phyloP scores from a whole-genome alignment of 2,797 vertebrate species.

The Pristis pectinata region DNA sequence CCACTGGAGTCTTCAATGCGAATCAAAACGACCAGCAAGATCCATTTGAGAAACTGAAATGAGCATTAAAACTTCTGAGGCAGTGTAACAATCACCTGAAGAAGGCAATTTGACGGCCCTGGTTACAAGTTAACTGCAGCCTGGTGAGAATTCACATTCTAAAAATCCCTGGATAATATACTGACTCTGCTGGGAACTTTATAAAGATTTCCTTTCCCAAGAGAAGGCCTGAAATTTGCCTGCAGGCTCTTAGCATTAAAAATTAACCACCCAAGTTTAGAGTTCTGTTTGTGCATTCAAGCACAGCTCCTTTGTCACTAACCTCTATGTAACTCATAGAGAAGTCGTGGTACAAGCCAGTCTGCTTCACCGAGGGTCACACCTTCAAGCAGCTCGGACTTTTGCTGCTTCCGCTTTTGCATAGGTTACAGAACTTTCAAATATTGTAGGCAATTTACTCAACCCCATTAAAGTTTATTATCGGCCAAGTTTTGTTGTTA shows the following conservation, averaged over 20 bases:
- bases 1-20: neutral
- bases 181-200: constrained; percentile 14
- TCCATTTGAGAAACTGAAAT: neutral
- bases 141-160: neutral
- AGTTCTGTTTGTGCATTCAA: constrained; percentile 1
- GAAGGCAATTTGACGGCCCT: neutral
- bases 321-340: neutral
- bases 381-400: neutral
- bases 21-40: neutral
- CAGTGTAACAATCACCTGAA: neutral
- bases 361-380: constrained; percentile 14
- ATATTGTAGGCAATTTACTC: neutral
- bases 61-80: neutral
- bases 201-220: neutral
- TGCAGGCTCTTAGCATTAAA: constrained; percentile 20
- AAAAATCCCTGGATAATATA: neutral
- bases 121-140: neutral
- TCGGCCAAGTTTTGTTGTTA: neutral
- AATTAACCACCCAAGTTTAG: neutral
- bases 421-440: constrained; percentile 9
- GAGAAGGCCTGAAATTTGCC: neutral
- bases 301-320: constrained; percentile 27
- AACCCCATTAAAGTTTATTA: neutral
- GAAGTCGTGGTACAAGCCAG: neutral
- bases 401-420: neutral